phyloP scores from a whole-genome alignment of 2,888 invertebrate species.

The Morinoia aosen region DNA sequence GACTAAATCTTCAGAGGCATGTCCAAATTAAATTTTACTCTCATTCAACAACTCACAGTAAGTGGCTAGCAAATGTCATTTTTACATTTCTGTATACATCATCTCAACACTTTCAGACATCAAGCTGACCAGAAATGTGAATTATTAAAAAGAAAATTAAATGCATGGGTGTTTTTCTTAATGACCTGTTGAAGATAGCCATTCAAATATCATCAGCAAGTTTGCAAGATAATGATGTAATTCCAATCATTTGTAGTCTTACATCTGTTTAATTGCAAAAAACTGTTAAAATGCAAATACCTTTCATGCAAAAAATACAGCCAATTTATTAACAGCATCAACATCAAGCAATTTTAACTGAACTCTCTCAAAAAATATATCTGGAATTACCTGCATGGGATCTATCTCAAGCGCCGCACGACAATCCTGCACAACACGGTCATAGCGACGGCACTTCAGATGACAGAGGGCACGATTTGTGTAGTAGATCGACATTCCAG shows the following conservation, averaged over 20 bases:
- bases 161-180: too few species aligned
- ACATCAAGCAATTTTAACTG: not conserved
- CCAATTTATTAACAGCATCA: not conserved
- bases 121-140: too few species aligned
- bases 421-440: constrained; percentile 87
- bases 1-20: too few species aligned
- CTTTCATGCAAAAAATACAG: not conserved
- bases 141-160: too few species aligned
- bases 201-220: too few species aligned
- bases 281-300: not conserved
- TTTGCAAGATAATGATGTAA: too few species aligned
- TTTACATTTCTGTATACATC: not conserved
- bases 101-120: too few species aligned
- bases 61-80: too few species aligned
- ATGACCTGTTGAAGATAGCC: too few species aligned
- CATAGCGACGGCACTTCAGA: constrained; percentile 82
- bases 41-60: too few species aligned
- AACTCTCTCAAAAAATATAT: not conserved
- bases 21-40: too few species aligned
- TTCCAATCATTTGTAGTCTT: not conserved
- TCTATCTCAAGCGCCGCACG: constrained; percentile 93
- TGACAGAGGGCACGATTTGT: constrained; percentile 95
- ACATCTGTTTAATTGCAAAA: not conserved
- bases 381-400: constrained; percentile 74
- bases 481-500: constrained; percentile 91